phyloP scores from a whole-genome alignment of 2,888 invertebrate genomes.

The Acanthoscelides obtectus region DNA sequence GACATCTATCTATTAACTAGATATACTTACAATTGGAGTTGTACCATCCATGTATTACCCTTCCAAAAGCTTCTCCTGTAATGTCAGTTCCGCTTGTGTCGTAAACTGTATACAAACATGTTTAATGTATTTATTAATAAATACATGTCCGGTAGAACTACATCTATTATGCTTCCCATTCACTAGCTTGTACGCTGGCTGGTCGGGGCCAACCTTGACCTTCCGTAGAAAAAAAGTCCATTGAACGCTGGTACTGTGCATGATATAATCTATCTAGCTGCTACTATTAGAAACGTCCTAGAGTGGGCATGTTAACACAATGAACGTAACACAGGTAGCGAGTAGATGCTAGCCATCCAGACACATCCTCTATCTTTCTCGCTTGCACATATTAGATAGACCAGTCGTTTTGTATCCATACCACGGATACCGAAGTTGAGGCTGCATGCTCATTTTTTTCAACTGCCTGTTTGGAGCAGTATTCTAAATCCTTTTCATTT shows the following conservation, averaged over 20 bases:
- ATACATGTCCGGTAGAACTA: neutral
- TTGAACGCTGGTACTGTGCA: neutral
- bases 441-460: no score
- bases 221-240: neutral
- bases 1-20: no score
- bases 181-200: neutral
- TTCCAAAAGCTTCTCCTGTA: no score
- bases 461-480: no score
- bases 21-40: no score
- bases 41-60: no score
- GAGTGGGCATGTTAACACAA: neutral
- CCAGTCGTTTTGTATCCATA: neutral
- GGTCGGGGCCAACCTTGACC: neutral
- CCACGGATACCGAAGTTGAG: no score
- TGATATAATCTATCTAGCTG: neutral
- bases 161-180: neutral
- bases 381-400: neutral
- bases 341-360: neutral
- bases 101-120: no score
- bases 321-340: neutral
- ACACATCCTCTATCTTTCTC: neutral
- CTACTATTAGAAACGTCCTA: neutral
- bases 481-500: no score
- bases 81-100: no score
- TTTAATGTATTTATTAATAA: neutral